These are phyloP conservation scores for Paramuricea clavata DNA, from an alignment of 92 coral and sea anemone genomes.

Conservation along the genomic window DNA sequence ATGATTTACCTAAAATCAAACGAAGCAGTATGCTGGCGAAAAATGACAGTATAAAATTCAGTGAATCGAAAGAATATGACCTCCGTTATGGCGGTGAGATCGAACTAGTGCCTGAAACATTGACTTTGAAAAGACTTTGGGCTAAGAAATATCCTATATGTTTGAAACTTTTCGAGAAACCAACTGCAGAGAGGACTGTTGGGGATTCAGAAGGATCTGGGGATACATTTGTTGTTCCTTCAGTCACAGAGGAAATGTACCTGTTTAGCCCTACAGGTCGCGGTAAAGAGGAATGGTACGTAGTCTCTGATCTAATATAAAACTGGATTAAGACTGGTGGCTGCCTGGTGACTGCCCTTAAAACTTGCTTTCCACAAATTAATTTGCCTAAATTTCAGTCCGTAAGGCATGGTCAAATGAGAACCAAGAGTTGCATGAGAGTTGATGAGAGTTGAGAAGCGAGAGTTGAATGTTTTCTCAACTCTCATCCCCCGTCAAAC, in stretches of 20 bases:
- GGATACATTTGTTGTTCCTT: constrained; percentile 24
- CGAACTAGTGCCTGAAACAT: constrained; percentile 76
- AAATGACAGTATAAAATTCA: constrained; percentile 59
- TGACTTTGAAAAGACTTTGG: constrained; percentile 87
- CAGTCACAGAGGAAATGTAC: constrained; percentile 37
- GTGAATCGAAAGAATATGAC: constrained; percentile 75
- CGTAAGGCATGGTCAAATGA: no score
- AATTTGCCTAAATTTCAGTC: no score
- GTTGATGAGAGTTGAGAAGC: no score
- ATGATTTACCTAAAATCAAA: constrained; percentile 73
- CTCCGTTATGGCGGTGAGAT: constrained; percentile 73
- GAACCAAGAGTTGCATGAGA: no score
- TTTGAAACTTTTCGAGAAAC: constrained; percentile 45
- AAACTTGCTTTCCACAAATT: no score
- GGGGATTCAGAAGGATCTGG: neutral
- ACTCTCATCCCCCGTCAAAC: no score
- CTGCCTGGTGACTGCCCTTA: no score
- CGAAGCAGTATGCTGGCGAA: constrained; percentile 78
- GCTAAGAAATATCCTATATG: constrained; percentile 86
- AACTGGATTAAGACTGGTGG: no score
- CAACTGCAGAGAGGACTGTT: neutral
- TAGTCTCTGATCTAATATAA: constrained; percentile 53
- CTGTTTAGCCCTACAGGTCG: constrained; percentile 83
- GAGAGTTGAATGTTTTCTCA: no score
- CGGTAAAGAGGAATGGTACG: constrained; percentile 94